Evolutionary conservation across 2,888 invertebrate species (phyloP), one percentile per base, ranked within the genome.

Genomic region (Nomada ferruginata): DNA sequence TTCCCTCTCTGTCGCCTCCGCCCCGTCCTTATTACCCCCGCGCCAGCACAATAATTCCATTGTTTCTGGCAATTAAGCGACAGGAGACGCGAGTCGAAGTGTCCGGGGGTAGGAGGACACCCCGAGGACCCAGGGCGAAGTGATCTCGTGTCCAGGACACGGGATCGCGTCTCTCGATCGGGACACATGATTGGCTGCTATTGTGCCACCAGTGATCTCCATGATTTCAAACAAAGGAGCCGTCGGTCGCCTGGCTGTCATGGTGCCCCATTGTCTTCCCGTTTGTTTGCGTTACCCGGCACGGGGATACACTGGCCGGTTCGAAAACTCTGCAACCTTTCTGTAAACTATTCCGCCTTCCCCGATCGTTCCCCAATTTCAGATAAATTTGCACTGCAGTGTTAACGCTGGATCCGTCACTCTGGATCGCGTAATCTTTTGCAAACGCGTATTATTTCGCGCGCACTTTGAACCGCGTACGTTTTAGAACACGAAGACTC

Each of bases 121-220:
- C 79, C 64, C 47, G 53, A 79, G 83, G 72, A 78, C 83, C 50
- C 42, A 64, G 83, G 63, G 74, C 78, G 60, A 83, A 76, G 78
- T 76, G 78, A 63, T 76, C 74, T 66, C 65, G 72, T 68, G 77
- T 78, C 63, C 65, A 63, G 60, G 59, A 76, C 74, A 55, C 80
- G 64, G 71, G 76, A 87, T 85, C 84, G 42, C 74, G 76, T 74
- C 85, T 85, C 88, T 85, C 79, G 84, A 87, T 87, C 82, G 85
- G 50, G 84, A 81, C 76, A 85, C 76, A 76, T 87, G 90, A 91
- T 91, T 90, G 91, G 89, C 89, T 79, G 84, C 85, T 79, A 91
- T 90, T 90, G 90, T 87, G 65, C 87, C 75, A 63, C 75, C 78
- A 64, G 76, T 79, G 85, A 87, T 91, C 89, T 87, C 87, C 80